These are phyloP conservation scores for Crambe crambe DNA, from an alignment of 37 sponge, comb jelly and placozoan genomes.

Conservation along the genomic window DNA sequence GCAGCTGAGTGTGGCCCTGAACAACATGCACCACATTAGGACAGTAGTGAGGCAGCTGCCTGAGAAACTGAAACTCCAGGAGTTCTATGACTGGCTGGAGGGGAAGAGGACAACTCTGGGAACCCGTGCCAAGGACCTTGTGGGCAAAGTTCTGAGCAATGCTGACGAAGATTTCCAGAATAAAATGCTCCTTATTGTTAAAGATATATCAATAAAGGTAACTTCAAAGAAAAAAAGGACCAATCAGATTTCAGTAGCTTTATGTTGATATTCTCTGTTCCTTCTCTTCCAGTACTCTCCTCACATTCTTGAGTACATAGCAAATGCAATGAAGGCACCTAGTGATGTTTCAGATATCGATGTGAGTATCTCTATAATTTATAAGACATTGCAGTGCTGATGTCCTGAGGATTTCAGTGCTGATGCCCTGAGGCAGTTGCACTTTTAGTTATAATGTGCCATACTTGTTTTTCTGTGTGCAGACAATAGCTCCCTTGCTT, in stretches of 20 bases:
- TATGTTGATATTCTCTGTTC: background rate
- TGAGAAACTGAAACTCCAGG: slow-evolving; percentile 25
- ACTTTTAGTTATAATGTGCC: too few relatives aligned
- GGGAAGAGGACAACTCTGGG: slow-evolving; percentile 6
- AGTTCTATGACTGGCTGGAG: slow-evolving; percentile 30
- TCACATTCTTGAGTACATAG: background rate
- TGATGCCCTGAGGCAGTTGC: too few relatives aligned
- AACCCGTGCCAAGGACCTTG: slow-evolving; percentile 8
- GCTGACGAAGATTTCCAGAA: slow-evolving; percentile 43
- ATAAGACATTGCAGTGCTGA: too few relatives aligned
- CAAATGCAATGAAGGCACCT: background rate
- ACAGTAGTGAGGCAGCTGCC: background rate
- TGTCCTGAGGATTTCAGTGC: too few relatives aligned
- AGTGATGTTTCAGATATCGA: background rate
- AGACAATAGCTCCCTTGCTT: slow-evolving; percentile 31
- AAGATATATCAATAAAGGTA: slow-evolving; percentile 23
- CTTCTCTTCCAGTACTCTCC: background rate
- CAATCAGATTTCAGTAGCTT: too few relatives aligned
- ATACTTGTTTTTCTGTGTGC: too few relatives aligned
- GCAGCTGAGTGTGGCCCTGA: slow-evolving; percentile 44
- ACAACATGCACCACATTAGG: slow-evolving; percentile 53
- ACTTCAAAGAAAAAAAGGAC: too few relatives aligned
- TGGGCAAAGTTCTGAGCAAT: slow-evolving; percentile 18
- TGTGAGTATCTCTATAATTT: background rate
- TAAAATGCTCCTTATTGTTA: slow-evolving; percentile 7